These are phyloP conservation scores for Corythaixoides concolor DNA, from an alignment of 2,113 vertebrate genomes.

Conservation along the genomic window DNA sequence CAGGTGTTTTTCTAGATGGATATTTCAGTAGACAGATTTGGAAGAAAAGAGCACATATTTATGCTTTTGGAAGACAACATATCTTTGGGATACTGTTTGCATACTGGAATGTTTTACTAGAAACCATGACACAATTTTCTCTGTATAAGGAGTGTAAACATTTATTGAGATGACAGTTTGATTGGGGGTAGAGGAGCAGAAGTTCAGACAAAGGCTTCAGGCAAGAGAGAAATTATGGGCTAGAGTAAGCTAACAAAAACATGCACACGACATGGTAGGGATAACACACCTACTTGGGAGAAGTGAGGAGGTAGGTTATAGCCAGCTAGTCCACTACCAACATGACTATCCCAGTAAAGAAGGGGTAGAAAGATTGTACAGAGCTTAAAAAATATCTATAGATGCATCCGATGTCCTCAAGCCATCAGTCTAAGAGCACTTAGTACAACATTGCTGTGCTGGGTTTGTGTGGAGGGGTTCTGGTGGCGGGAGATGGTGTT, in stretches of 20 bases:
- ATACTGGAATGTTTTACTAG: not conserved
- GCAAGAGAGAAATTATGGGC: not conserved
- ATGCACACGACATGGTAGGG: not conserved
- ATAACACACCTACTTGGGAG: not conserved
- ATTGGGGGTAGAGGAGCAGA: not conserved
- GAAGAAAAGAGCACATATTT: not conserved
- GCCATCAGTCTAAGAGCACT: not conserved
- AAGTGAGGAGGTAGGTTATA: not conserved
- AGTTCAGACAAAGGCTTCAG: not conserved
- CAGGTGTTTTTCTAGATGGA: not conserved
- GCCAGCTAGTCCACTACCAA: not conserved
- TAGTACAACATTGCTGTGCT: not conserved
- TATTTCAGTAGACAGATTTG: not conserved
- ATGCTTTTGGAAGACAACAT: not conserved
- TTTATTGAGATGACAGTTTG: not conserved
- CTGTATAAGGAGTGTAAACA: not conserved
- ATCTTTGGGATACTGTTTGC: not conserved
- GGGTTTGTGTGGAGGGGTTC: too few species aligned
- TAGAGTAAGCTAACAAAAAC: not conserved
- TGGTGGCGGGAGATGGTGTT: too few species aligned
- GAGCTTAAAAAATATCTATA: not conserved
- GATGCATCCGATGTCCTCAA: not conserved
- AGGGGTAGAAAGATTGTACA: not conserved
- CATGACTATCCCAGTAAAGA: not conserved
- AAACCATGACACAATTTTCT: not conserved